A percentile compares a stretch with the other conserved stretches of the same genome.
These are phyloP conservation scores for Lysandra bellargus DNA, from an alignment of 2,888 invertebrate species.

Conservation along the genomic window DNA sequence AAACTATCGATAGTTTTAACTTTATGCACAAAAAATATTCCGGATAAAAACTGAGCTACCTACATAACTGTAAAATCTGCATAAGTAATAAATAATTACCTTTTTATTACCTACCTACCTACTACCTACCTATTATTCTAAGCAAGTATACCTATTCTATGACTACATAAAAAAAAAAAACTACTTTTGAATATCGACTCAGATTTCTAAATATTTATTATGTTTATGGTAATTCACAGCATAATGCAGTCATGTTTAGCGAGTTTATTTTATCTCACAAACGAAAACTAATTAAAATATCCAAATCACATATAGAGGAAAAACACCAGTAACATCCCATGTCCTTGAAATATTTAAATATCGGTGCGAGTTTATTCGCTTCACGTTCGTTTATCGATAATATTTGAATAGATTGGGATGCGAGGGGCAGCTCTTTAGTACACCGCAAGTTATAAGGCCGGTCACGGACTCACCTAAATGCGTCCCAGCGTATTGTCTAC, in stretches of 20 bases:
- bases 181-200: neutral
- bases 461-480: conserved; percentile 77
- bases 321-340: conserved; percentile 13
- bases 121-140: no score
- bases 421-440: conserved; percentile 31
- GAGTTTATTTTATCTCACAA: neutral
- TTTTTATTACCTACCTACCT: no score
- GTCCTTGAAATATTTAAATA: conserved; percentile 31
- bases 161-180: neutral
- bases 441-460: conserved; percentile 60
- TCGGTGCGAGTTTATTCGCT: conserved; percentile 3
- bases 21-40: neutral
- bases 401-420: conserved; percentile 33
- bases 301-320: conserved; percentile 1
- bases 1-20: conserved; percentile 33
- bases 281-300: conserved; percentile 20
- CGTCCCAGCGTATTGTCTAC: conserved; percentile 53
- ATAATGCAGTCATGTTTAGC: neutral
- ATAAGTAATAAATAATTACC: no score
- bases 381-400: conserved; percentile 31
- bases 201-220: neutral
- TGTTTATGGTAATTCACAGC: neutral
- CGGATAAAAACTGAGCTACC: neutral
- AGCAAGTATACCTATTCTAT: neutral
- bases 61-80: neutral